These are phyloP conservation scores for Antheraea yamamai DNA, from an alignment of 2,888 invertebrate species.

Conservation along the genomic window DNA sequence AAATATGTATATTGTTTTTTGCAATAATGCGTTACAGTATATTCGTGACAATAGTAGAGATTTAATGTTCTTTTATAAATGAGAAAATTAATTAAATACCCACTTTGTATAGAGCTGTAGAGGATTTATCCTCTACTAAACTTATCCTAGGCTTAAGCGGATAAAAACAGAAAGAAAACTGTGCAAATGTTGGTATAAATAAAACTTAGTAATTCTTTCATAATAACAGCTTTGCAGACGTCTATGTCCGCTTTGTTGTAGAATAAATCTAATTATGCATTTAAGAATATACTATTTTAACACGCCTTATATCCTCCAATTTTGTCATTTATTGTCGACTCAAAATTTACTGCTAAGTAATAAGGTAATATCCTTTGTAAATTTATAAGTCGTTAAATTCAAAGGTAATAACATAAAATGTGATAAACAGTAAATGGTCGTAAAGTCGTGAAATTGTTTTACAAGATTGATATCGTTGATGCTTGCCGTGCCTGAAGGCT, in stretches of 20 bases:
- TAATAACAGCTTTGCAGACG: neutral
- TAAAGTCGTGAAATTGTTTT: constrained; percentile 5
- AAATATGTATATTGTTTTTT: too few species aligned
- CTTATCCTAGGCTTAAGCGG: too few species aligned
- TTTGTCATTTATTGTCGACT: neutral
- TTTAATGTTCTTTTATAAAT: too few species aligned
- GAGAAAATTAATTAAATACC: too few species aligned
- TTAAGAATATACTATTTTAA: neutral
- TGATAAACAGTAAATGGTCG: neutral
- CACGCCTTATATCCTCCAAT: neutral
- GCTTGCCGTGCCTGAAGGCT: neutral
- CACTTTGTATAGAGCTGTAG: too few species aligned
- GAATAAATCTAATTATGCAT: neutral
- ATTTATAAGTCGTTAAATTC: constrained; percentile 10
- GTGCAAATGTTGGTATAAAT: too few species aligned
- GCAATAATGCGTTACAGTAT: too few species aligned
- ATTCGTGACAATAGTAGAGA: too few species aligned
- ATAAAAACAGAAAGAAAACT: too few species aligned
- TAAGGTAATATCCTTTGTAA: constrained; percentile 7
- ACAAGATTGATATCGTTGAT: neutral
- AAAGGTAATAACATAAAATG: neutral
- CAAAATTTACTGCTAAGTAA: neutral
- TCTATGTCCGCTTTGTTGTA: neutral
- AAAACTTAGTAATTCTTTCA: neutral
- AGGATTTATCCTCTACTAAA: too few species aligned